Conservation (phyloP, 2,797 vertebrate species). For the Paguma larvata region DNA sequence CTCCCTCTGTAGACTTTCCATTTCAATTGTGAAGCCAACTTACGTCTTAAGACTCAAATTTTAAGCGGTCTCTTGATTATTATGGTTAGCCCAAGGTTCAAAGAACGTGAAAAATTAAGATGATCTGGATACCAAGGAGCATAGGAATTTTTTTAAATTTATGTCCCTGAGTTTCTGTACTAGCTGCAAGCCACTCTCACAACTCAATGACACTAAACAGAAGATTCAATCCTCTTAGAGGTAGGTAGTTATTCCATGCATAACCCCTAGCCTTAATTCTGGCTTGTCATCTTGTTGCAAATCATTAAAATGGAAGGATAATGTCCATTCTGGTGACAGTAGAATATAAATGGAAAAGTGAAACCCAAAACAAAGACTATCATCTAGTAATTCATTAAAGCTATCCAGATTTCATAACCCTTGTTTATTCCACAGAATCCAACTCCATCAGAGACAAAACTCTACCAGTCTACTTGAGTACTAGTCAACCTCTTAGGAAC, state of each 20-base stretch:
- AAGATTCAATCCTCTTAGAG: neutral
- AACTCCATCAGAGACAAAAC: neutral
- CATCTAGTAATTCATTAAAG: conserved; percentile 54
- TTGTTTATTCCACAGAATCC: neutral
- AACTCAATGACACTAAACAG: neutral
- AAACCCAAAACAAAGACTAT: conserved; percentile 75
- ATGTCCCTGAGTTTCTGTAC: neutral
- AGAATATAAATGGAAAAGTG: conserved; percentile 79
- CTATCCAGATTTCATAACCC: neutral
- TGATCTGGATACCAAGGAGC: neutral
- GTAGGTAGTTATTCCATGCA: neutral
- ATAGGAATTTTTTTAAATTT: neutral
- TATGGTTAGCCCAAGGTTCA: neutral
- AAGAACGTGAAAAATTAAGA: conserved; percentile 11
- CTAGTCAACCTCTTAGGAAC: neutral
- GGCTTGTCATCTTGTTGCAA: neutral
- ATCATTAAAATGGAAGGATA: neutral
- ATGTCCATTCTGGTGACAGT: conserved; percentile 78
- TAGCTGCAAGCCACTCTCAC: neutral
- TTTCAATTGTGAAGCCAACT: conserved; percentile 70
- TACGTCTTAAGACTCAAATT: conserved; percentile 64
- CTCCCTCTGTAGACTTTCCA: conserved; percentile 20
- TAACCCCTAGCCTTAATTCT: neutral
- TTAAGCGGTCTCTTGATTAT: neutral
- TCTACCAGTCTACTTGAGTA: neutral